These are phyloP conservation scores for Serranus cabrilla DNA, from an alignment of 2,797 vertebrate genomes.

Conservation along the genomic window DNA sequence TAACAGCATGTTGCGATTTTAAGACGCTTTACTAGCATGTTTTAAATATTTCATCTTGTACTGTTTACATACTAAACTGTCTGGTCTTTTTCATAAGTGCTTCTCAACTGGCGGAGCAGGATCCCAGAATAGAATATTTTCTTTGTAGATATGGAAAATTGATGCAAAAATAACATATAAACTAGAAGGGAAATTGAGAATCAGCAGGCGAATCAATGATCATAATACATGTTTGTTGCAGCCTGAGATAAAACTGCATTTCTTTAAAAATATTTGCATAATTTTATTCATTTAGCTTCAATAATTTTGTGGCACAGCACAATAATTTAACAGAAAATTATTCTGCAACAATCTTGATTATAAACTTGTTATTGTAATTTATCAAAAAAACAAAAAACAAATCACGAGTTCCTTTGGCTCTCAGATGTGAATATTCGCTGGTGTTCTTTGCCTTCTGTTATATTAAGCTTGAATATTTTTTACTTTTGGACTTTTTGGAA, in stretches of 20 bases:
- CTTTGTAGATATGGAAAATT: no score
- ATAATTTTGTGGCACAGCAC: neutral
- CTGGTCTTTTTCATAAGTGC: conserved; percentile 38
- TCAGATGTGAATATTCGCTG: neutral
- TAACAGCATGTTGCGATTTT: conserved; percentile 61
- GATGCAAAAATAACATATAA: no score
- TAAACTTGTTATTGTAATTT: neutral
- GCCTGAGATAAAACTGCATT: neutral
- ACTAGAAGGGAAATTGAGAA: neutral
- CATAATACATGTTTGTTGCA: neutral
- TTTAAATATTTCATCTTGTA: conserved; percentile 25
- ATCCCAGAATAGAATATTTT: conserved; percentile 3
- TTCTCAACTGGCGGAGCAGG: conserved; percentile 63
- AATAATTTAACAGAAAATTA: neutral
- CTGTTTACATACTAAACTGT: conserved; percentile 25
- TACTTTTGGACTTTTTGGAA: neutral
- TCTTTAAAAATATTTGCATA: no score
- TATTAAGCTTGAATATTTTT: neutral
- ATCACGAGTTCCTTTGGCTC: neutral
- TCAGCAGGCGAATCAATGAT: neutral
- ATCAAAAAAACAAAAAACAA: neutral
- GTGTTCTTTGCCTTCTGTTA: neutral
- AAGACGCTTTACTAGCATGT: conserved; percentile 51
- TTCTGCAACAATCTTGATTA: neutral
- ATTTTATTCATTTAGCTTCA: neutral